phyloP scores from a whole-genome alignment of 37 sponge, comb jelly and placozoan species.

The Ianthella basta region DNA sequence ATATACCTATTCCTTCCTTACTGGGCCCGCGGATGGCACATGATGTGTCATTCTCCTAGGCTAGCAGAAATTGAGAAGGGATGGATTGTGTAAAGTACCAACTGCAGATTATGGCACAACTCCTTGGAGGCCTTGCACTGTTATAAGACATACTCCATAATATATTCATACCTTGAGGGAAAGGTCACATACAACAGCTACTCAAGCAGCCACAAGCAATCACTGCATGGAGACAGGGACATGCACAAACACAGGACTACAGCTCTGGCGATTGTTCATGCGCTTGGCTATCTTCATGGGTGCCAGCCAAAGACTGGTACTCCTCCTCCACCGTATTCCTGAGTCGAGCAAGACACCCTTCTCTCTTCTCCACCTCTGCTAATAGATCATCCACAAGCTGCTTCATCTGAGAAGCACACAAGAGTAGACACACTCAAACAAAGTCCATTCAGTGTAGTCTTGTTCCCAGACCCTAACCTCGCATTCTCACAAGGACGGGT shows the following conservation, averaged over 20 bases:
- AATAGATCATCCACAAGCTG: neutral
- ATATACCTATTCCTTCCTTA: neutral
- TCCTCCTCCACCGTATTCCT: neutral
- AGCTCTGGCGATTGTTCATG: constrained; percentile 4
- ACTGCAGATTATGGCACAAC: too few species aligned
- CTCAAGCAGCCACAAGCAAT: neutral
- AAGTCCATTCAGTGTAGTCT: too few species aligned
- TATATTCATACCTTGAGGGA: too few species aligned
- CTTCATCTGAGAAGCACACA: neutral
- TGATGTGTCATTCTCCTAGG: neutral
- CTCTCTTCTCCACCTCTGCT: neutral
- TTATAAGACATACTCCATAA: too few species aligned
- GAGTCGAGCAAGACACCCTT: neutral
- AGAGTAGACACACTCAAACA: too few species aligned
- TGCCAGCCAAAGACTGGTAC: neutral
- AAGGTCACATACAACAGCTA: too few species aligned
- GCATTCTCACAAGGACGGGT: too few species aligned
- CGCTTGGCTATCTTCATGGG: neutral
- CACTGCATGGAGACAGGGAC: neutral
- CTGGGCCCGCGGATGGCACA: neutral
- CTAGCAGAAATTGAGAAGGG: too few species aligned
- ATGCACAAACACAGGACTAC: neutral
- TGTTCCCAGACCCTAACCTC: too few species aligned
- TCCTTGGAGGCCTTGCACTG: too few species aligned
- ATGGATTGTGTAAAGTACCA: too few species aligned